Conservation (phyloP, 2,113 vertebrate species). For the Cyphomyrus discorhynchus region DNA sequence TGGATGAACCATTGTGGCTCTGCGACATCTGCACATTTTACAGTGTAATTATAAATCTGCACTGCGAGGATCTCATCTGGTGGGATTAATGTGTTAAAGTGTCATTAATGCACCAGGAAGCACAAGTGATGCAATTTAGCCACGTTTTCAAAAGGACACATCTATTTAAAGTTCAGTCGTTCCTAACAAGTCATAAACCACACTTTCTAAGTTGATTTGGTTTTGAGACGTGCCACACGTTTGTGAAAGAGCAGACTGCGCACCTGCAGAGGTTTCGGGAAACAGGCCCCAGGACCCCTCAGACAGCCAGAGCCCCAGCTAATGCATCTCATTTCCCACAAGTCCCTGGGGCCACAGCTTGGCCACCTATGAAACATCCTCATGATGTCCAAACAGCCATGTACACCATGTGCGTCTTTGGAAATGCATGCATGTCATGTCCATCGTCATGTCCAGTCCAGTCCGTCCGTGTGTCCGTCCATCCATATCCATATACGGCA, state of each 20-base stretch:
- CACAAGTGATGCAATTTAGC: not conserved
- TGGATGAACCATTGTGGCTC: not conserved
- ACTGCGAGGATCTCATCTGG: not conserved
- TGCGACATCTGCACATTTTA: slow-evolving; percentile 5
- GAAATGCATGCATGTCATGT: not conserved
- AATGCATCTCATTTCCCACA: not conserved
- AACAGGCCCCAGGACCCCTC: not conserved
- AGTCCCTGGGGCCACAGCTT: not conserved
- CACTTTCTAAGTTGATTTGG: not conserved
- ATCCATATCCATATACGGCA: not conserved
- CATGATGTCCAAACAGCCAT: not conserved
- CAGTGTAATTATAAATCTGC: slow-evolving; percentile 23
- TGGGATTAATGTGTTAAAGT: not conserved
- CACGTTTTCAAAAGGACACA: not conserved
- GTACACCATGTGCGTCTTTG: not conserved
- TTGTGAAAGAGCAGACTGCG: not conserved
- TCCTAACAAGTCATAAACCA: not conserved
- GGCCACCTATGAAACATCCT: not conserved
- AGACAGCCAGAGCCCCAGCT: not conserved
- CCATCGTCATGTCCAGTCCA: not conserved
- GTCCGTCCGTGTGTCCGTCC: not conserved
- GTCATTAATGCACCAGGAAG: not conserved
- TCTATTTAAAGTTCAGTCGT: not conserved
- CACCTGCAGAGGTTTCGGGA: not conserved
- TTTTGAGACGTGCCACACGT: not conserved